Evolutionary conservation across 2,888 invertebrate species (phyloP), one percentile per base, ranked within the genome.

Genomic region (Scelioninae gen. 2): DNA sequence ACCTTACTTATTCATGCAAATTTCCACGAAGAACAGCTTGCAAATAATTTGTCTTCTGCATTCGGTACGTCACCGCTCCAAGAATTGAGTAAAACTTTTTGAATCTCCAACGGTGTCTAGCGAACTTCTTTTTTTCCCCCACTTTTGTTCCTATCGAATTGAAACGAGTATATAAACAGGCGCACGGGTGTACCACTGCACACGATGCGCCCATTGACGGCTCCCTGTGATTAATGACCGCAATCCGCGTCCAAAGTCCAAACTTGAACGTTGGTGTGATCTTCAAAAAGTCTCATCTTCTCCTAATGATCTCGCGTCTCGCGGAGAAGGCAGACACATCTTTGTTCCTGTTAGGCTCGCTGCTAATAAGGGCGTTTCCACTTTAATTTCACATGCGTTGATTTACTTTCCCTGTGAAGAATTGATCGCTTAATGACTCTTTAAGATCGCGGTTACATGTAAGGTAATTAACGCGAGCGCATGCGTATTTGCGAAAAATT

Each of bases 211-310:
- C 78, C 78, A 75, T 77, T 76, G 73, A 73, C 73, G 74, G 57
- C 76, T 73, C 48, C 50, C 75, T 81, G 83, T 83, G 85, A 85
- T 85, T 84, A 84, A 85, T 84, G 84, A 83, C 78, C 78, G n/a
- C 11, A 25, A 16, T 64, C 55, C 67, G 72, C 77, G 77, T 79
- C 75, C 76, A 73, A 78, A 75, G 78, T n/a, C n/a, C n/a, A n/a
- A 77, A 83, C 81, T 84, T 82, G 80, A 81, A 79, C 80, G n/a
- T n/a, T n/a, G n/a, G 78, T 78, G 77, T 77, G 78, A 78, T 76
- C 78, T 77, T 77, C 73, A 71, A 76, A 79, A 80, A 78, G 78
- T 76, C 77, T 78, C 69, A 78, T 80, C 75, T 81, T 81, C 81
- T 78, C 78, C 81, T 84, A 84, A 84, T 84, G 84, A 84, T 65